Evolutionary conservation across 2,797 vertebrate genomes (phyloP).

Genomic region (Muscicapa striata): DNA sequence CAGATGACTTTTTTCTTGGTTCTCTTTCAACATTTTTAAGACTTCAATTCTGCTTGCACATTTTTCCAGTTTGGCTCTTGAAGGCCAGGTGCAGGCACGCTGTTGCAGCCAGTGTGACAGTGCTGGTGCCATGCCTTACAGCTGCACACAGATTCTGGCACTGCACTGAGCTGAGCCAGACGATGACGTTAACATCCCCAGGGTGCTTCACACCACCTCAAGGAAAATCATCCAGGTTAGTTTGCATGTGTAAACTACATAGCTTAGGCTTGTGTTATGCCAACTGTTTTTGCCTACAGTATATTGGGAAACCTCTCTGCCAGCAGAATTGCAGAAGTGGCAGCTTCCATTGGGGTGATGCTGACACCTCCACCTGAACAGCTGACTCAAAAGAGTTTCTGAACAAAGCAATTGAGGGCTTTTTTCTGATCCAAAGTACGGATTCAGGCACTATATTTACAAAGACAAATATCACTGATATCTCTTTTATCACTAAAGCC

Average conservation of each 20-base stretch:
- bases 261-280: neutral
- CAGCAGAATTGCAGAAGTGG: neutral
- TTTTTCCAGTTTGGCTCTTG: neutral
- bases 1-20: neutral
- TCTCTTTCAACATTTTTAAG: neutral
- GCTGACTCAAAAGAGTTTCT: neutral
- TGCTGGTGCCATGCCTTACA: neutral
- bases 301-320: fast-evolving
- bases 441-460: neutral
- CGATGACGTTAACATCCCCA: neutral
- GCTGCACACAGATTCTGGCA: neutral
- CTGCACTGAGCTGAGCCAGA: neutral
- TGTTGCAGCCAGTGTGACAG: neutral
- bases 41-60: neutral
- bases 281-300: neutral
- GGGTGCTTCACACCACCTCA: neutral
- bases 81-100: fast-evolving
- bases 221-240: neutral
- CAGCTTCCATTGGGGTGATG: neutral
- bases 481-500: neutral
- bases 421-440: neutral
- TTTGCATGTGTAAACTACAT: neutral
- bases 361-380: neutral
- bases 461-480: neutral
- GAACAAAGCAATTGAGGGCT: neutral